These are phyloP conservation scores for Tachypleus tridentatus DNA, from an alignment of 1,140 invertebrate species.

Conservation along the genomic window DNA sequence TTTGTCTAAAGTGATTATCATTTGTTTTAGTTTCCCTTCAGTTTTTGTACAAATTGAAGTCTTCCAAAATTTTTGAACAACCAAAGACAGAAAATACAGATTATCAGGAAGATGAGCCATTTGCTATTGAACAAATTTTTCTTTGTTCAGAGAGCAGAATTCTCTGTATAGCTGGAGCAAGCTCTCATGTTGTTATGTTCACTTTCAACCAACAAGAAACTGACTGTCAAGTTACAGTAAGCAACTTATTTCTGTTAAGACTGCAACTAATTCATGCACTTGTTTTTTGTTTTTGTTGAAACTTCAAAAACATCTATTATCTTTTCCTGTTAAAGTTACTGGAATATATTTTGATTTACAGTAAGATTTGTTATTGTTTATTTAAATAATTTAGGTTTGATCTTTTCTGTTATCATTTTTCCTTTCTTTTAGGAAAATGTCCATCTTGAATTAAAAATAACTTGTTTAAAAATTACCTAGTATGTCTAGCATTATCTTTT, in stretches of 20 bases:
- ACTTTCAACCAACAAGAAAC: conserved; percentile 86
- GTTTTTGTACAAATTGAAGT: conserved; percentile 95
- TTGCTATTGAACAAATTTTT: conserved; percentile 84
- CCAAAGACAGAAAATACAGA: conserved; percentile 34
- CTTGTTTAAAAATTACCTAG: too few relatives aligned
- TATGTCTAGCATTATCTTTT: too few relatives aligned
- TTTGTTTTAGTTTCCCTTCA: conserved; percentile 56
- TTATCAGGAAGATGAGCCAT: conserved; percentile 66
- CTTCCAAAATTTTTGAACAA: conserved; percentile 85
- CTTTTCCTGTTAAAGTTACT: too few relatives aligned
- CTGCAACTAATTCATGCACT: not conserved
- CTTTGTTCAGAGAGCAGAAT: conserved; percentile 85
- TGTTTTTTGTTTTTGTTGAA: too few relatives aligned
- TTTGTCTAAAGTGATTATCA: too few relatives aligned
- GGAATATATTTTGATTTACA: too few relatives aligned
- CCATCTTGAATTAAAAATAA: too few relatives aligned
- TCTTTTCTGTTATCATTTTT: too few relatives aligned
- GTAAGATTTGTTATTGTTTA: too few relatives aligned
- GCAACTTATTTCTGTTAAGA: conserved; percentile 27
- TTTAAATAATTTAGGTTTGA: too few relatives aligned
- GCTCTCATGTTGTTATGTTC: conserved; percentile 86
- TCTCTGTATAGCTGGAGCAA: conserved; percentile 75
- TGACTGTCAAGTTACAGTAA: conserved; percentile 67
- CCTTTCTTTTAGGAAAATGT: too few relatives aligned
- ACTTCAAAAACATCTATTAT: too few relatives aligned